Conservation (phyloP, 1,140 invertebrate genomes). For the Drosophila azteca region DNA sequence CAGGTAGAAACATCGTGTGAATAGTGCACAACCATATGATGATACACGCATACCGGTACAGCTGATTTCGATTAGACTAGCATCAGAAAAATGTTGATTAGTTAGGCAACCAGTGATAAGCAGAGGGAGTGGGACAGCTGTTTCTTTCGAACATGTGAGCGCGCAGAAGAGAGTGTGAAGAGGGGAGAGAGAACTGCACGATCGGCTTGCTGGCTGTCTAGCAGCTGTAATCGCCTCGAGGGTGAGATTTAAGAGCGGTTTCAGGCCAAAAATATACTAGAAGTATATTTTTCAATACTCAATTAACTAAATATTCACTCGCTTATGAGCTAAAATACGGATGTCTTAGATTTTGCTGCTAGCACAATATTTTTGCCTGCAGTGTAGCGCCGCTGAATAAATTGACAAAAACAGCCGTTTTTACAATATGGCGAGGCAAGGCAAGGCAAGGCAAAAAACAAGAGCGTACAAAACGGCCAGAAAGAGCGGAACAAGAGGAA, state of each 20-base stretch:
- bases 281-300: too few species aligned
- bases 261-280: too few species aligned
- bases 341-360: not conserved
- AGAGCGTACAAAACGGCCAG: conserved; percentile 50
- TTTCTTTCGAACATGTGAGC: conserved; percentile 53
- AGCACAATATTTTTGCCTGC: conserved; percentile 40
- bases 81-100: conserved; percentile 58
- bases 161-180: conserved; percentile 10
- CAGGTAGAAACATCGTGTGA: conserved; percentile 45
- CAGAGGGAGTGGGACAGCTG: conserved; percentile 46
- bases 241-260: too few species aligned
- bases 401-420: conserved; percentile 69
- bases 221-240: conserved; percentile 24
- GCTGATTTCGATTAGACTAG: conserved; percentile 74
- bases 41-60: conserved; percentile 75
- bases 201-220: conserved; percentile 27
- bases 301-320: not conserved
- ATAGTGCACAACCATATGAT: conserved; percentile 64
- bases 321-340: not conserved
- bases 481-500: conserved; percentile 24
- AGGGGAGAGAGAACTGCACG: conserved; percentile 17
- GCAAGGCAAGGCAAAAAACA: not conserved
- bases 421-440: conserved; percentile 61
- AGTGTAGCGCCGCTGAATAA: conserved; percentile 49
- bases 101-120: conserved; percentile 69